Evolutionary conservation across 2,113 vertebrate species (phyloP).

Genomic region (Megaceryle torquata): DNA sequence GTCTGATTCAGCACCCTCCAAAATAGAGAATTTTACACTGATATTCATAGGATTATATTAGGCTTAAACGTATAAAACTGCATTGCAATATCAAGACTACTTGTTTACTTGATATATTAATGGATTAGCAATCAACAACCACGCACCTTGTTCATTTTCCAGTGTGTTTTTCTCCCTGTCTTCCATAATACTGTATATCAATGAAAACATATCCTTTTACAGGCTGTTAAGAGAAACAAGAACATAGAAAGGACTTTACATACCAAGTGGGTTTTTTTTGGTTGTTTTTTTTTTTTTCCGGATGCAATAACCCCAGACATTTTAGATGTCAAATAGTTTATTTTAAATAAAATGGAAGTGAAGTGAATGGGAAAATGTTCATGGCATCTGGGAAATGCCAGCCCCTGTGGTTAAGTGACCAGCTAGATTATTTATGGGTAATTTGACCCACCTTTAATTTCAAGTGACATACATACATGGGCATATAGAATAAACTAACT

Average conservation of each 20-base stretch:
- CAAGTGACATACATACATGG: background rate
- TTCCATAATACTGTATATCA: background rate
- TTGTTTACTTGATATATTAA: fast-evolving
- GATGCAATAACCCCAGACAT: background rate
- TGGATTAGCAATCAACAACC: background rate
- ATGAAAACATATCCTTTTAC: background rate
- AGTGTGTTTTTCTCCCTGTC: background rate
- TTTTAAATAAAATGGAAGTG: conserved; percentile 27
- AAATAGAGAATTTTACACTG: background rate
- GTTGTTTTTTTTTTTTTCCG: background rate
- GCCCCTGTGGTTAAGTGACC: conserved; percentile 16
- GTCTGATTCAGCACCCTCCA: background rate
- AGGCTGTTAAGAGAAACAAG: background rate
- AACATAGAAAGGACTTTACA: background rate
- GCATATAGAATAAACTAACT: background rate
- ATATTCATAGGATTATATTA: background rate
- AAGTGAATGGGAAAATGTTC: conserved; percentile 28
- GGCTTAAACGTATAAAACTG: background rate
- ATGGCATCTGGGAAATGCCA: conserved; percentile 12
- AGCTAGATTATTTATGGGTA: conserved; percentile 22
- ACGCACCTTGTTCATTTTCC: background rate
- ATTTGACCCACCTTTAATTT: conserved; percentile 47
- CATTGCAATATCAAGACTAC: background rate
- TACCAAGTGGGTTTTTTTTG: too few species aligned
- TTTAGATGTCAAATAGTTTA: conserved; percentile 11